Conservation (phyloP, 2,888 invertebrate genomes). For the Belgica antarctica region DNA sequence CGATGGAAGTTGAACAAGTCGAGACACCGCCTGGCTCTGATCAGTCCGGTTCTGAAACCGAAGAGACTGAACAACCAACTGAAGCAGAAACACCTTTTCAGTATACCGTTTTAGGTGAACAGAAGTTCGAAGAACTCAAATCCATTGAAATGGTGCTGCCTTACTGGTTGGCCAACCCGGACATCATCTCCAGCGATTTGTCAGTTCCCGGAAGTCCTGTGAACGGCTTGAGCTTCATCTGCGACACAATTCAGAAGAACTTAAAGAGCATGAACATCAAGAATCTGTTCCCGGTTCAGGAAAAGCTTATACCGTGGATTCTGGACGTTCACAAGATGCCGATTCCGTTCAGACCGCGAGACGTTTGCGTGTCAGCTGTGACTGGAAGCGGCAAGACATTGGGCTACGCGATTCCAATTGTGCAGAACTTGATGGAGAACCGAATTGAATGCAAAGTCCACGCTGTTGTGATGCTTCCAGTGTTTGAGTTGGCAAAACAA, state of each 20-base stretch:
- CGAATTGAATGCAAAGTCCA: constrained; percentile 67
- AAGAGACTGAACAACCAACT: constrained; percentile 46
- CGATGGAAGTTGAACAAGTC: not conserved
- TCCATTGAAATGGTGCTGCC: constrained; percentile 76
- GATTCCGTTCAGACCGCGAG: constrained; percentile 70
- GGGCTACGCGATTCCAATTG: constrained; percentile 86
- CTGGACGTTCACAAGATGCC: constrained; percentile 63
- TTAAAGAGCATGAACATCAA: constrained; percentile 69
- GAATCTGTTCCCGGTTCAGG: constrained; percentile 83
- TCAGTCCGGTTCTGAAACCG: constrained; percentile 29
- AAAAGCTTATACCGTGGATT: constrained; percentile 73
- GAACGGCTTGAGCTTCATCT: constrained; percentile 63
- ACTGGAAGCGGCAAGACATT: constrained; percentile 98
- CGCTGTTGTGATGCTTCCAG: constrained; percentile 89
- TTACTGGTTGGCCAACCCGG: constrained; percentile 81
- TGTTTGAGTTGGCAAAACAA: constrained; percentile 86
- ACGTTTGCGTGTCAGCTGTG: constrained; percentile 94
- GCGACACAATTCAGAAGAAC: constrained; percentile 61
- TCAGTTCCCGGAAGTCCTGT: constrained; percentile 59
- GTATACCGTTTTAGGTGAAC: constrained; percentile 68
- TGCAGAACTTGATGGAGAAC: constrained; percentile 64
- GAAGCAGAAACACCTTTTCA: constrained; percentile 48
- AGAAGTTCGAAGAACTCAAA: constrained; percentile 59
- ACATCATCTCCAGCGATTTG: constrained; percentile 71
- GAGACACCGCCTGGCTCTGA: not conserved